Percentiles rank a stretch among this genome's conserved stretches.
Conservation (phyloP, 2,888 invertebrate genomes). For the Watsonalla binaria region DNA sequence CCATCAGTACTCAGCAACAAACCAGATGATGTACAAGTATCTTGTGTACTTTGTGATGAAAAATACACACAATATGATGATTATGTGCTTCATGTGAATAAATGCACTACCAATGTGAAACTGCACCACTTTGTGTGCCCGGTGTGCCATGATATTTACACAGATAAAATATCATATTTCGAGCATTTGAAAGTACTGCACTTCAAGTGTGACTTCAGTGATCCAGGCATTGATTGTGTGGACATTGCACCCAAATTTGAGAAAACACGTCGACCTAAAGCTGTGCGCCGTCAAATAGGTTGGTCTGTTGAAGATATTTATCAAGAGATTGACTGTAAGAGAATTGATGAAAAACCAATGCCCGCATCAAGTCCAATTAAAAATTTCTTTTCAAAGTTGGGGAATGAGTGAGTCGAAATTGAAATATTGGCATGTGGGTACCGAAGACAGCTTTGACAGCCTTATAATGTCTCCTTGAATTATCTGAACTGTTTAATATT, state of each 20-base stretch:
- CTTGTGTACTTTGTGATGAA: conserved; percentile 68
- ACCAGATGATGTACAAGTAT: conserved; percentile 40
- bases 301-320: conserved; percentile 75
- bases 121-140: conserved; percentile 69
- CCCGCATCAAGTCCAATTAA: conserved; percentile 68
- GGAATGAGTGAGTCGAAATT: conserved; percentile 70
- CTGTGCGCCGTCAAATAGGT: conserved; percentile 68
- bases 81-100: conserved; percentile 63
- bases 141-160: conserved; percentile 66
- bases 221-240: conserved; percentile 57
- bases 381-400: conserved; percentile 65
- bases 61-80: conserved; percentile 59
- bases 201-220: conserved; percentile 36
- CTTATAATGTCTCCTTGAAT: neutral
- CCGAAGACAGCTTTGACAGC: conserved; percentile 23
- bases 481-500: conserved; percentile 17
- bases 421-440: conserved; percentile 61
- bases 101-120: conserved; percentile 69
- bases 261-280: conserved; percentile 58
- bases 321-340: conserved; percentile 71
- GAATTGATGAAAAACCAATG: conserved; percentile 55
- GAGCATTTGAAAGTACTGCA: conserved; percentile 59
- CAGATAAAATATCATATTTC: conserved; percentile 55
- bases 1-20: conserved; percentile 24
- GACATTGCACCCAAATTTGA: conserved; percentile 62